These are phyloP conservation scores for Cygnus olor DNA, from an alignment of 2,797 vertebrate species.

Conservation along the genomic window DNA sequence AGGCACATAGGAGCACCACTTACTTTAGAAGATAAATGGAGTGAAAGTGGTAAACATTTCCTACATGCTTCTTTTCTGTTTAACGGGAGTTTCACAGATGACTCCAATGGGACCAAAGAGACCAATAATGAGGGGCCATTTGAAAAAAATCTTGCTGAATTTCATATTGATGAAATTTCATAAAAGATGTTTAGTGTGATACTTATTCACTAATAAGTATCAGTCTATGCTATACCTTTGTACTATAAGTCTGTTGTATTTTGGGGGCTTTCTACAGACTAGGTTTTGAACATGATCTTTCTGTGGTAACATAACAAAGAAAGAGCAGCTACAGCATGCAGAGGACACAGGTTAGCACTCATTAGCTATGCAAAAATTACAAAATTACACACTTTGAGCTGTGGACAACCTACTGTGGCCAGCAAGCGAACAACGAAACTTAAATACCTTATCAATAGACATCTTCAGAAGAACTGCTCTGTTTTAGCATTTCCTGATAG, in stretches of 20 bases:
- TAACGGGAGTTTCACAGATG: background rate
- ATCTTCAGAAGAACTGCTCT: background rate
- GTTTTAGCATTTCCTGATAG: background rate
- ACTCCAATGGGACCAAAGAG: background rate
- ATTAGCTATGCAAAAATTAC: background rate
- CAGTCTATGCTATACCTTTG: background rate
- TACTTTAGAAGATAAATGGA: background rate
- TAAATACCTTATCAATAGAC: background rate
- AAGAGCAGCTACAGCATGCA: background rate
- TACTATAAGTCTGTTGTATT: background rate
- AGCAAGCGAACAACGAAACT: background rate
- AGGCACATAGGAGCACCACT: background rate
- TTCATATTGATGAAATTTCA: background rate
- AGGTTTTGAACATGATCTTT: background rate
- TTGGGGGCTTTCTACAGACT: background rate
- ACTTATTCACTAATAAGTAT: background rate
- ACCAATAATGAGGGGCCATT: background rate
- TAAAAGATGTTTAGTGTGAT: background rate
- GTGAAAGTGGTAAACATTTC: background rate
- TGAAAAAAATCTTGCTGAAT: background rate
- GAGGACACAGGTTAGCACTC: background rate
- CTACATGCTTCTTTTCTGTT: background rate
- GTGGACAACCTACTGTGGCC: background rate
- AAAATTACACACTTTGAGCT: background rate
- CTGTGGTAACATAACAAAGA: background rate